Conservation (phyloP, 2,113 vertebrate species). For the Seriola dumerili region DNA sequence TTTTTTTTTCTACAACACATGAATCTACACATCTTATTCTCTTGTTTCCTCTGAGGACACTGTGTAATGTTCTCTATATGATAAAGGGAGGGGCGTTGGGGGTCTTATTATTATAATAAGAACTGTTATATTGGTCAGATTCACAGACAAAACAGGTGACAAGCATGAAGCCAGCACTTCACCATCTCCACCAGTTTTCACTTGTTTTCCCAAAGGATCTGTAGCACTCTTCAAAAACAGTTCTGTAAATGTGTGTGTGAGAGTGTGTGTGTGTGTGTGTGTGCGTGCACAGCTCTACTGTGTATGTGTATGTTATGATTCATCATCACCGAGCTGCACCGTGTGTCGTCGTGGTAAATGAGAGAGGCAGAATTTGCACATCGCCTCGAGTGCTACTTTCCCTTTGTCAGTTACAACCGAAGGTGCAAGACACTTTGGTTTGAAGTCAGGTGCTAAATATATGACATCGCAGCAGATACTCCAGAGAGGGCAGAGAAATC, state of each 20-base stretch:
- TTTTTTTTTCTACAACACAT: no score
- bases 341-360: neutral
- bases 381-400: slow-evolving; percentile 55
- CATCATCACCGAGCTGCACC: slow-evolving; percentile 1
- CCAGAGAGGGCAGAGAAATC: slow-evolving; percentile 15
- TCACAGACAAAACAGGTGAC: slow-evolving; percentile 10
- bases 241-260: no score
- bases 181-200: neutral
- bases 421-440: slow-evolving; percentile 63
- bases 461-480: slow-evolving; percentile 35
- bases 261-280: neutral
- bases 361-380: slow-evolving; percentile 53
- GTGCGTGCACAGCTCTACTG: neutral
- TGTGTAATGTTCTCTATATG: no score
- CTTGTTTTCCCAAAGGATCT: neutral
- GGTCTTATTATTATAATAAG: no score
- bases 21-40: no score
- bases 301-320: neutral
- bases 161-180: neutral
- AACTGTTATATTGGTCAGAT: neutral
- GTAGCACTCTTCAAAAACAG: neutral
- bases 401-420: slow-evolving; percentile 31
- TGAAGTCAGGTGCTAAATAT: slow-evolving; percentile 64
- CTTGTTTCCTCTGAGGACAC: no score
- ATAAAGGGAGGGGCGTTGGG: no score